Conservation (phyloP, 2,888 invertebrate genomes). For the Tetragonisca angustula region DNA sequence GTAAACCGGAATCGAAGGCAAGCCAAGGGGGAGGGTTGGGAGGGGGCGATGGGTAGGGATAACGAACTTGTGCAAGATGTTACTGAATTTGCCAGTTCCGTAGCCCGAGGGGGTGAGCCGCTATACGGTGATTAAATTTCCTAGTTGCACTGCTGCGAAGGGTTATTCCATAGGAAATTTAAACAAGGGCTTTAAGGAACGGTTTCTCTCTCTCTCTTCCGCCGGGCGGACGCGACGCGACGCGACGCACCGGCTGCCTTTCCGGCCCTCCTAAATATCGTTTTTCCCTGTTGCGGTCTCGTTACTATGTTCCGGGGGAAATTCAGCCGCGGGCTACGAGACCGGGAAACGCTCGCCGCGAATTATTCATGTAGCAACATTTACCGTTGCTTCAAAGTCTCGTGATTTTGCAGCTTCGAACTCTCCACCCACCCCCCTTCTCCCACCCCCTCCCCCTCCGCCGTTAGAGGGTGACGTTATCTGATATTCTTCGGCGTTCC, state of each 20-base stretch:
- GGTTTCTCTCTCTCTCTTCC: slow-evolving; percentile 26
- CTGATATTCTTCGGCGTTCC: slow-evolving; percentile 51
- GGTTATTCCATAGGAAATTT: slow-evolving; percentile 71
- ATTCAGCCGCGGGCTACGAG: slow-evolving; percentile 53
- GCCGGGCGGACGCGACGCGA: slow-evolving; percentile 14
- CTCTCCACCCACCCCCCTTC: not conserved
- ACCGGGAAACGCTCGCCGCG: slow-evolving; percentile 52
- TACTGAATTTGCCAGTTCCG: slow-evolving; percentile 72
- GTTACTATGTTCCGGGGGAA: slow-evolving; percentile 57
- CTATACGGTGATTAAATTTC: slow-evolving; percentile 73
- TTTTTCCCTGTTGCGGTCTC: slow-evolving; percentile 66
- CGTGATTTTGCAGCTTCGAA: slow-evolving; percentile 53
- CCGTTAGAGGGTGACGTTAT: slow-evolving; percentile 35
- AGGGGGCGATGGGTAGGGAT: slow-evolving; percentile 50
- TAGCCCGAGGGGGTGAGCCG: slow-evolving; percentile 65
- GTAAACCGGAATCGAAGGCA: slow-evolving; percentile 54
- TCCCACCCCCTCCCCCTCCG: slow-evolving; percentile 3
- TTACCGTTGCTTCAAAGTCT: slow-evolving; percentile 57
- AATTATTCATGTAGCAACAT: slow-evolving; percentile 64
- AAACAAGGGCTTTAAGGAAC: slow-evolving; percentile 64
- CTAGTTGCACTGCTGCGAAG: slow-evolving; percentile 62
- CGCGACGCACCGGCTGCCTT: slow-evolving; percentile 28
- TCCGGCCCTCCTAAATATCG: slow-evolving; percentile 60
- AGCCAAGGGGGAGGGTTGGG: slow-evolving; percentile 30
- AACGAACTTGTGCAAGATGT: slow-evolving; percentile 75